These are phyloP conservation scores for Potorous gilbertii DNA, from an alignment of 2,797 vertebrate species.

Conservation along the genomic window DNA sequence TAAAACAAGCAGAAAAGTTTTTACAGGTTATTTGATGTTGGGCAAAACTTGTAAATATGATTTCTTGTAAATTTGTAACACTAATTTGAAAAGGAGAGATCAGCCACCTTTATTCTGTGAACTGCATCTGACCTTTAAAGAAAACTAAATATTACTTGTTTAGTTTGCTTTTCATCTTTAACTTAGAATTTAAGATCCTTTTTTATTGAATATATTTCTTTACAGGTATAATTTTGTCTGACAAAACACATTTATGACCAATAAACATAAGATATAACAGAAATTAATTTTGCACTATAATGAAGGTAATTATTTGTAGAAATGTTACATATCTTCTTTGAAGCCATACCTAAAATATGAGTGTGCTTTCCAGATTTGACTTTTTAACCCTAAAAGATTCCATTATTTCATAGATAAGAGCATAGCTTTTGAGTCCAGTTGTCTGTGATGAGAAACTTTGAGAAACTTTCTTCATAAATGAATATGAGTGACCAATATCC, in stretches of 20 bases:
- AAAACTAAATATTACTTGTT: slow-evolving; percentile 48
- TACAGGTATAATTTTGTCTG: neutral
- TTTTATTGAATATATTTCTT: neutral
- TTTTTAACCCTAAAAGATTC: slow-evolving; percentile 39
- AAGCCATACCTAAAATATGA: slow-evolving; percentile 12
- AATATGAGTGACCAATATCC: neutral
- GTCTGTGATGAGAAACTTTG: slow-evolving; percentile 22
- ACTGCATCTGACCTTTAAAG: slow-evolving; percentile 51
- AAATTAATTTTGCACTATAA: neutral
- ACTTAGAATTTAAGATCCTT: neutral
- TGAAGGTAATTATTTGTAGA: neutral
- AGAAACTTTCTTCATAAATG: neutral
- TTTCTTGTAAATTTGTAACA: slow-evolving; percentile 62
- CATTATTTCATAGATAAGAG: neutral
- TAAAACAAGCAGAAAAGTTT: slow-evolving; percentile 68
- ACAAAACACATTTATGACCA: neutral
- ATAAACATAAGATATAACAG: neutral
- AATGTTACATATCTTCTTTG: neutral
- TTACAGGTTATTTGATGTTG: slow-evolving; percentile 72
- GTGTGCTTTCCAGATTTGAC: slow-evolving; percentile 29
- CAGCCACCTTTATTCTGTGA: slow-evolving; percentile 40
- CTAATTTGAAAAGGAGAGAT: slow-evolving; percentile 65
- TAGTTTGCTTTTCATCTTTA: neutral
- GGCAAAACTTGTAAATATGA: slow-evolving; percentile 68
- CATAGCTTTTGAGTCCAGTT: slow-evolving; percentile 17